A percentile compares a stretch with the other conserved stretches of the same genome.
Evolutionary conservation across 92 coral and sea anemone genomes (phyloP).

Genomic region (Phenganax marumi): DNA sequence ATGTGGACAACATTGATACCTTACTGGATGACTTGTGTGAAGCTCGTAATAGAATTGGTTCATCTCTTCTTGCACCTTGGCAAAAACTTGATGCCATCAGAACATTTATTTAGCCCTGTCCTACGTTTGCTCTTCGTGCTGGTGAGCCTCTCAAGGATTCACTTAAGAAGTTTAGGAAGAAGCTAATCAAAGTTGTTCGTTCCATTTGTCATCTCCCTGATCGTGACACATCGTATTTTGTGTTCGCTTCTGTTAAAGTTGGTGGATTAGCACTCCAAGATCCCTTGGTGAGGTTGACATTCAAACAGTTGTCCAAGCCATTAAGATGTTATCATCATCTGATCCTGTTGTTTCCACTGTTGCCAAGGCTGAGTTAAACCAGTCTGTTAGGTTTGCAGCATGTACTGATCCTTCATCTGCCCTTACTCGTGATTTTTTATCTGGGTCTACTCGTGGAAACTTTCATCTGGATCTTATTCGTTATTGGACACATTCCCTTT

Average conservation of each 20-base stretch:
- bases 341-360: constrained; percentile 24
- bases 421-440: constrained; percentile 13
- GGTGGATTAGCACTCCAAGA: constrained; percentile 45
- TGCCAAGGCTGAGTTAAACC: constrained; percentile 25
- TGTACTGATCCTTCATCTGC: constrained; percentile 21
- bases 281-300: constrained; percentile 34
- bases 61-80: constrained; percentile 4
- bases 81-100: constrained; percentile 9
- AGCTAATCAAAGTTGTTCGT: not conserved
- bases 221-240: not conserved
- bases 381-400: constrained; percentile 25
- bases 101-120: not conserved
- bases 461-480: constrained; percentile 18
- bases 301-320: constrained; percentile 34
- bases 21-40: not conserved
- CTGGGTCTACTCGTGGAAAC: constrained; percentile 12
- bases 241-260: not conserved
- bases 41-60: not conserved
- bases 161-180: not conserved
- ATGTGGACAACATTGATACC: not conserved
- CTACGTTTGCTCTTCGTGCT: constrained; percentile 5
- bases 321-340: constrained; percentile 34
- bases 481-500: constrained; percentile 32
- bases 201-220: not conserved
- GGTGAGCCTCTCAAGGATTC: not conserved